Evolutionary conservation across 2,113 vertebrate genomes (phyloP), one percentile per base, ranked within the genome.

Genomic region (Triplophysa dalaica): DNA sequence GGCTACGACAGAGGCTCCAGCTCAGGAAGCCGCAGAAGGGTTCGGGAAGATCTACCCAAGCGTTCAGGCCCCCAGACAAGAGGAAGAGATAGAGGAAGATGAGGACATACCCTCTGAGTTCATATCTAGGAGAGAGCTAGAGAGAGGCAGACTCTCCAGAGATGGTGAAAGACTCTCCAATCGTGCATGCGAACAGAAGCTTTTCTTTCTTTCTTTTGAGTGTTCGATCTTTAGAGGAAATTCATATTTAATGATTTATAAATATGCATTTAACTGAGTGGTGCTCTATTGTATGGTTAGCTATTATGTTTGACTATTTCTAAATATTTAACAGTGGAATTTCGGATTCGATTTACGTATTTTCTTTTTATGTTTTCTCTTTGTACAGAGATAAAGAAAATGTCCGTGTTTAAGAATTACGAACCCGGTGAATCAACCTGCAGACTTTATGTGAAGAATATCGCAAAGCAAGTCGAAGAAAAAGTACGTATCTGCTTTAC

Each of bases 391-490:
- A 98, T 98, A 88, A 95, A 94, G 90, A 95, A 90, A 82, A 94
- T 95, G 85, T 95, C 97, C 29, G 95, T 99, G 85, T 99, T 96
- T 90, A 98, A 96, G 92, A 96, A 94, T 81, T 99, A 99, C 62
- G 94, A 97, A 65, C 90, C 96, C 0, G 98, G 98, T 43, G 97
- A 99, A 88, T 95, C 96, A 16, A 99, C 97, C 41, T 98, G 97
- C 92, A 94, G 97, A 82, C 94, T 99, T 85, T 99, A 99, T 76
- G 96, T 98, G 89, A 99, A 99, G 91, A 98, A 98, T 90, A 94
- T 99, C 75, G 93, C 96, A 70, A 99, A 96, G 87, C 96, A 96
- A 89, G 95, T 96, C 87, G 95, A 96, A 76, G 96, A 99, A 92
- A 98, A 97, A 90, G 97, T 98, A 89, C 68, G 91, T 89, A 56